These are phyloP conservation scores for Brachypteracias leptosomus DNA, from an alignment of 2,113 vertebrate species.

Conservation along the genomic window DNA sequence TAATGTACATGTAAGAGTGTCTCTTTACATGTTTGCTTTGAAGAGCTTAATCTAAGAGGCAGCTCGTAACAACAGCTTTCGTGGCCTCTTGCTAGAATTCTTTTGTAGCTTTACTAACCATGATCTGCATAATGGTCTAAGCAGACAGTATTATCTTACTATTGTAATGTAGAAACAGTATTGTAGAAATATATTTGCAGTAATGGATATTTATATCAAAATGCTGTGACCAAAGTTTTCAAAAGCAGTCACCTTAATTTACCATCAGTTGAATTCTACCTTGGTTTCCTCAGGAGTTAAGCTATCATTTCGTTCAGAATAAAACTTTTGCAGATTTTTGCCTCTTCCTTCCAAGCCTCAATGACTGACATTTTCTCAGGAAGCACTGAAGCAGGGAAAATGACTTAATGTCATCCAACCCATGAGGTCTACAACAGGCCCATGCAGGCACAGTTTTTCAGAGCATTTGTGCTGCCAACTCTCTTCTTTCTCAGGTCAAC, in stretches of 20 bases:
- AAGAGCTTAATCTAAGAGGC: conserved; percentile 3
- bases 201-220: not conserved
- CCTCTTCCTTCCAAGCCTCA: not conserved
- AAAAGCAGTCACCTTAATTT: not conserved
- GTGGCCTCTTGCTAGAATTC: not conserved
- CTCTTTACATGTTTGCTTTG: not conserved
- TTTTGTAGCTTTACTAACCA: not conserved
- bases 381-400: not conserved
- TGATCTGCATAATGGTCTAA: not conserved
- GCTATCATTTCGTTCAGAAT: not conserved
- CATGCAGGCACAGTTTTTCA: not conserved
- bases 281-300: not conserved
- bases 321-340: not conserved
- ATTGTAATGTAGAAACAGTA: not conserved
- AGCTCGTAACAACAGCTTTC: not conserved
- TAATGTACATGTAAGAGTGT: not conserved
- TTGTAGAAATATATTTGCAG: not conserved
- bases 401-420: not conserved
- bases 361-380: not conserved
- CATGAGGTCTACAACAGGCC: not conserved
- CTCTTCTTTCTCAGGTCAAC: too few species aligned
- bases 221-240: not conserved
- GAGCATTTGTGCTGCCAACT: too few species aligned
- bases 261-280: not conserved
- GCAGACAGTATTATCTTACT: not conserved